phyloP scores from a whole-genome alignment of 2,888 invertebrate species.

The Nasonovia ribisnigri region DNA sequence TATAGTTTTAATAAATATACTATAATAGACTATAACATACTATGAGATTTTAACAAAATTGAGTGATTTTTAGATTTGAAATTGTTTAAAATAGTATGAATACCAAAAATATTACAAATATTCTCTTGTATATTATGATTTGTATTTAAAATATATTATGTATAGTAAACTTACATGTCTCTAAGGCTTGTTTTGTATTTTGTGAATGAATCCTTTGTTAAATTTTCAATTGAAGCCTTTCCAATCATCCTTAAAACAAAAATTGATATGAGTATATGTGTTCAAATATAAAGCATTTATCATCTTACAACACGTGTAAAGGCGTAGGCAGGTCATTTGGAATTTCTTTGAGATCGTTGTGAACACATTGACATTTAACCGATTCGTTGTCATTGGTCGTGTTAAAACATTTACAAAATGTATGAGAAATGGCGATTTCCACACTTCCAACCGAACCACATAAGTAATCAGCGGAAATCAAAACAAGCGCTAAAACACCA shows the following conservation, averaged over 20 bases:
- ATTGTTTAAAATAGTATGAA: not conserved
- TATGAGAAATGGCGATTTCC: not conserved
- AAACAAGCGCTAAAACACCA: not conserved
- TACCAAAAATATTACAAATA: not conserved
- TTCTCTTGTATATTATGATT: not conserved
- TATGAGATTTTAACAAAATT: not conserved
- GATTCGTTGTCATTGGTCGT: not conserved
- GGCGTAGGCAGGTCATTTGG: constrained; percentile 27
- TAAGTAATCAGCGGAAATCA: not conserved
- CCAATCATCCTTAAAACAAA: constrained; percentile 37
- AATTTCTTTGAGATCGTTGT: not conserved
- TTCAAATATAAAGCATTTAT: not conserved
- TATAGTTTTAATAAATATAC: not conserved
- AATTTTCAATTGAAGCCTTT: constrained; percentile 24
- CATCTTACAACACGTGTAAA: constrained; percentile 41
- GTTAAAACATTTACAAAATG: constrained; percentile 21
- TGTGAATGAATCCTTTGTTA: constrained; percentile 37
- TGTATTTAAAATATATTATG: not conserved
- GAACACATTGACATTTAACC: constrained; percentile 4
- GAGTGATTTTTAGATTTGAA: not conserved
- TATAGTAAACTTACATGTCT: constrained; percentile 32
- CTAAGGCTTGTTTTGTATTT: constrained; percentile 16
- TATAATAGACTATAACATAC: not conserved
- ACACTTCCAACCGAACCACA: not conserved
- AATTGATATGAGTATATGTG: not conserved